Conservation (phyloP, 2,797 vertebrate species). For the Varecia variegata region DNA sequence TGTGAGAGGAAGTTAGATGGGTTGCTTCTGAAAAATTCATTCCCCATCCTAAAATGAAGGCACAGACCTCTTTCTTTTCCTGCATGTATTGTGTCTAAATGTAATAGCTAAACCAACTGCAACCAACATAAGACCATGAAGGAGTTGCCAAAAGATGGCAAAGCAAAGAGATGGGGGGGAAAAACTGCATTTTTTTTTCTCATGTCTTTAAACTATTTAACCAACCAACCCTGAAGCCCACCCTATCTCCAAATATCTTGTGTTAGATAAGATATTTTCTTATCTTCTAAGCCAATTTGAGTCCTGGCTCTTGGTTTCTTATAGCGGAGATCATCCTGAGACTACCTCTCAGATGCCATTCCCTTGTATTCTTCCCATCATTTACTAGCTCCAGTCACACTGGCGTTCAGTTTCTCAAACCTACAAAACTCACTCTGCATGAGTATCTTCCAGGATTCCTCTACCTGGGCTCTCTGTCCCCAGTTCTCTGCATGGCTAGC, state of each 20-base stretch:
- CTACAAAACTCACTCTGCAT: not conserved
- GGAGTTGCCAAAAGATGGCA: not conserved
- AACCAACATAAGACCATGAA: not conserved
- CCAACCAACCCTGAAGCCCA: not conserved
- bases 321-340: not conserved
- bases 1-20: not conserved
- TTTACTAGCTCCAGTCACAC: not conserved
- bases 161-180: not conserved
- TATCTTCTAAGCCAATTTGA: not conserved
- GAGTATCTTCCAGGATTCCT: not conserved
- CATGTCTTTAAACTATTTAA: not conserved
- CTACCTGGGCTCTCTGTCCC: not conserved
- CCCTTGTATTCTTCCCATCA: not conserved
- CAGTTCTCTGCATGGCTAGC: not conserved
- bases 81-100: not conserved
- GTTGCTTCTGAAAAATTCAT: not conserved
- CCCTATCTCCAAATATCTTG: not conserved
- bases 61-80: not conserved
- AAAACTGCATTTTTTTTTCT: not conserved
- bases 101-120: not conserved
- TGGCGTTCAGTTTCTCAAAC: not conserved
- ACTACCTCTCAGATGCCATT: not conserved
- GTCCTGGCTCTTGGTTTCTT: not conserved
- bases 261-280: not conserved
- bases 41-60: not conserved